These are phyloP conservation scores for Alectoris magna DNA, from an alignment of 2,797 vertebrate genomes.

Conservation along the genomic window DNA sequence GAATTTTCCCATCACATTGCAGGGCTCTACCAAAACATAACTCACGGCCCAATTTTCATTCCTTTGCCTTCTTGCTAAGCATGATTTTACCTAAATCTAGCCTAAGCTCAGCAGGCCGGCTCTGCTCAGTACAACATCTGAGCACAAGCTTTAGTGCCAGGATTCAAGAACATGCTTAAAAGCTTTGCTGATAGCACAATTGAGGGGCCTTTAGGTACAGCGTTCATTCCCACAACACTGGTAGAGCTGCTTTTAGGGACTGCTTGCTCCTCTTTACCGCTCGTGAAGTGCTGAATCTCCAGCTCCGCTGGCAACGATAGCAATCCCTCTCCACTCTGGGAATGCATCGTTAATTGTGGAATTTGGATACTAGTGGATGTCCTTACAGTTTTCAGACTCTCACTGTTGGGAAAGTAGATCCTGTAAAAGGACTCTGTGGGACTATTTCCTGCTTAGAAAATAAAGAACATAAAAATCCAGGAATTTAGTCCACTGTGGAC, in stretches of 20 bases:
- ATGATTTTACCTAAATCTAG: neutral
- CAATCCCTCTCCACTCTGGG: neutral
- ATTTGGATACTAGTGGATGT: slow-evolving; percentile 32
- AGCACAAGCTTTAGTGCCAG: neutral
- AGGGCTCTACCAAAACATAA: neutral
- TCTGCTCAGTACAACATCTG: neutral
- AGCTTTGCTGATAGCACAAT: neutral
- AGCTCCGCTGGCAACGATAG: neutral
- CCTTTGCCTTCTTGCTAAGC: neutral
- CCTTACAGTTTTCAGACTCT: slow-evolving; percentile 55
- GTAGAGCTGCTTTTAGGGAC: neutral
- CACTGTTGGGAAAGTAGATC: neutral
- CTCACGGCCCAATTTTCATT: neutral
- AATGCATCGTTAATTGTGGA: slow-evolving; percentile 46
- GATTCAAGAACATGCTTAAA: neutral
- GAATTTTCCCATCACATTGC: neutral
- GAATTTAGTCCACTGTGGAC: slow-evolving; percentile 14
- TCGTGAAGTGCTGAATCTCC: neutral
- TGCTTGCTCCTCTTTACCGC: neutral
- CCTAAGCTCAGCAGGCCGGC: neutral
- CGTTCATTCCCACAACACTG: neutral
- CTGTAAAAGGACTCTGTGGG: neutral
- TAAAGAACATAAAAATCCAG: slow-evolving; percentile 31
- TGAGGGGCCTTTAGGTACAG: neutral
- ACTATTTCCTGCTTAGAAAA: slow-evolving; percentile 48